phyloP scores from a whole-genome alignment of 2,113 vertebrate species.

The Mesocricetus auratus region DNA sequence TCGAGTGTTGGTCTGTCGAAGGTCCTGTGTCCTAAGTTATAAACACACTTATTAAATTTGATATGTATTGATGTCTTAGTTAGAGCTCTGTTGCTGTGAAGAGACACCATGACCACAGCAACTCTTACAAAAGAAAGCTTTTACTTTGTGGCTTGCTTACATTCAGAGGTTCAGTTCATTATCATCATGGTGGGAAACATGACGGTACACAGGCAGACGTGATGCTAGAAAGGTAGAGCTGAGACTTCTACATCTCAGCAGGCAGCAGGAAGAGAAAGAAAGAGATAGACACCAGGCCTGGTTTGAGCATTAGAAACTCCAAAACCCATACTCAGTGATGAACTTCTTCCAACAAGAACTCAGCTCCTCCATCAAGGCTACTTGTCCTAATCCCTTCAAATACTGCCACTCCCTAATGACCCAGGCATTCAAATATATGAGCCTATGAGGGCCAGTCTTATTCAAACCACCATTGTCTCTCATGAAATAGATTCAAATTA shows the following conservation, averaged over 20 bases:
- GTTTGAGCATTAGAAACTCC: background rate
- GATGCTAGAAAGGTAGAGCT: background rate
- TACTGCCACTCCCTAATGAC: background rate
- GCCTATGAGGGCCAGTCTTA: background rate
- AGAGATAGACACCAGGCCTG: background rate
- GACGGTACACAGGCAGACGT: background rate
- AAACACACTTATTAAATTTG: background rate
- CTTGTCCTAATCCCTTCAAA: background rate
- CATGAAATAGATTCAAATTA: background rate
- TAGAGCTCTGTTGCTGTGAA: background rate
- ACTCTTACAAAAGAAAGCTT: background rate
- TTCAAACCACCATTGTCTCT: background rate
- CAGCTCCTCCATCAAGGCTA: background rate
- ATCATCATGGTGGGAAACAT: background rate
- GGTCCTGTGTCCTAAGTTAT: background rate
- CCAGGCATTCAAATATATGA: background rate
- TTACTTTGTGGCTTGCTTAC: background rate
- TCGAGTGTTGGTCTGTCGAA: background rate
- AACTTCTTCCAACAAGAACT: background rate
- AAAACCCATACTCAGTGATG: background rate
- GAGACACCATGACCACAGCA: background rate
- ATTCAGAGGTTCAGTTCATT: background rate
- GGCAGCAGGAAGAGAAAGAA: background rate
- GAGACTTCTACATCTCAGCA: background rate
- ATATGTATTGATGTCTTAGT: background rate